Evolutionary conservation across 2,888 invertebrate species (phyloP).

Genomic region (Dasysyrphus tricinctus): DNA sequence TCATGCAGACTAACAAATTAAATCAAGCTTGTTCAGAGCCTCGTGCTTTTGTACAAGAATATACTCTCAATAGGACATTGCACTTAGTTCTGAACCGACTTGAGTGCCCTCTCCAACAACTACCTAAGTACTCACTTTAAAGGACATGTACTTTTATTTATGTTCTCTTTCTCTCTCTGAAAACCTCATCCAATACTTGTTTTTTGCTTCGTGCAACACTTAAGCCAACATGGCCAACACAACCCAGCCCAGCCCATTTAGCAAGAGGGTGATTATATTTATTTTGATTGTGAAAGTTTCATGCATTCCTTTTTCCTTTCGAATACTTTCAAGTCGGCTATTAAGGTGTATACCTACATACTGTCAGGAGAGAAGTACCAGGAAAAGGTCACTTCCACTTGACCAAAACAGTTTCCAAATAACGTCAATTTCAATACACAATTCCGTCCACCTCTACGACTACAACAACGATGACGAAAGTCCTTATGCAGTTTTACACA

Average conservation of each 20-base stretch:
- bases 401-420: conserved; percentile 21
- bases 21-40: conserved; percentile 1
- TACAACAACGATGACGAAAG: no score
- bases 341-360: not conserved
- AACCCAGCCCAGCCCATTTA: no score
- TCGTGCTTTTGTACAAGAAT: not conserved
- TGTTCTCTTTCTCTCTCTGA: not conserved
- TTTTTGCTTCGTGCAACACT: not conserved
- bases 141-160: conserved; percentile 27
- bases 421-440: not conserved
- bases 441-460: not conserved
- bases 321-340: not conserved
- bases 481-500: not conserved
- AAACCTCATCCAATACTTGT: conserved; percentile 22
- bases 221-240: conserved; percentile 19
- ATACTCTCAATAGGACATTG: conserved; percentile 31
- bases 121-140: conserved; percentile 35
- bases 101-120: conserved; percentile 30
- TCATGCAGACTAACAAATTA: conserved; percentile 14
- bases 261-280: conserved; percentile 10
- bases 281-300: conserved; percentile 22
- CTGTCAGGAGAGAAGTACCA: not conserved
- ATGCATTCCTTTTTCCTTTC: not conserved
- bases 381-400: conserved; percentile 38
- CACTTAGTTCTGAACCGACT: conserved; percentile 27